Evolutionary conservation across 1,140 invertebrate species (phyloP).

Genomic region (Yoshiicerus persimilis): DNA sequence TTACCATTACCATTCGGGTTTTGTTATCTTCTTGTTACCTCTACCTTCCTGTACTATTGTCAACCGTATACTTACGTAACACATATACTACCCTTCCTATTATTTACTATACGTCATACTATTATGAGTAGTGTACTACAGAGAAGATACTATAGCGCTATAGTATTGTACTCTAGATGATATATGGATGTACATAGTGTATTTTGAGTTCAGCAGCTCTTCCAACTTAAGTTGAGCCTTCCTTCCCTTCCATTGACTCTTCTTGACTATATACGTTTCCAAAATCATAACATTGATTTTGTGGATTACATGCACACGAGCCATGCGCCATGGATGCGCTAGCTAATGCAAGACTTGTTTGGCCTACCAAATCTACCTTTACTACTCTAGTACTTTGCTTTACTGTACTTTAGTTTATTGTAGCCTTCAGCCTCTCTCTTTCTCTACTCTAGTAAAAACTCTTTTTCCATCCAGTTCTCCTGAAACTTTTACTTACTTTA

Average conservation of each 20-base stretch:
- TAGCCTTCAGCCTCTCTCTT: not conserved
- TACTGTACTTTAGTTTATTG: not conserved
- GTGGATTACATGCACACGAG: slow-evolving; percentile 40
- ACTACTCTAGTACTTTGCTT: not conserved
- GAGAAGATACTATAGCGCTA: too few species aligned
- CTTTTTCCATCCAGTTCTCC: not conserved
- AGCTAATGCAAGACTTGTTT: not conserved
- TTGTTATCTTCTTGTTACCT: not conserved
- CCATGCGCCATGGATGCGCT: slow-evolving; percentile 28
- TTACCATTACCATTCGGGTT: not conserved
- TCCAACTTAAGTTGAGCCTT: not conserved
- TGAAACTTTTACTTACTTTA: not conserved
- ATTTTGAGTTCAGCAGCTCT: not conserved
- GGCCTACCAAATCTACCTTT: slow-evolving; percentile 5
- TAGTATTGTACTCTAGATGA: not conserved
- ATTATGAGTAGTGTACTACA: too few species aligned
- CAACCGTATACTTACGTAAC: not conserved
- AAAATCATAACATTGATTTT: slow-evolving; percentile 49
- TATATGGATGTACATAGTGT: too few species aligned
- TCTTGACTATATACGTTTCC: slow-evolving; percentile 22
- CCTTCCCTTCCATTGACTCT: slow-evolving; percentile 8
- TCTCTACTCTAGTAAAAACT: too few species aligned
- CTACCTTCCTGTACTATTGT: not conserved
- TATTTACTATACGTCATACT: not conserved
- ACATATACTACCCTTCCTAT: not conserved